These are phyloP conservation scores for Dichetophora obliterata DNA, from an alignment of 2,888 invertebrate genomes.

Conservation along the genomic window DNA sequence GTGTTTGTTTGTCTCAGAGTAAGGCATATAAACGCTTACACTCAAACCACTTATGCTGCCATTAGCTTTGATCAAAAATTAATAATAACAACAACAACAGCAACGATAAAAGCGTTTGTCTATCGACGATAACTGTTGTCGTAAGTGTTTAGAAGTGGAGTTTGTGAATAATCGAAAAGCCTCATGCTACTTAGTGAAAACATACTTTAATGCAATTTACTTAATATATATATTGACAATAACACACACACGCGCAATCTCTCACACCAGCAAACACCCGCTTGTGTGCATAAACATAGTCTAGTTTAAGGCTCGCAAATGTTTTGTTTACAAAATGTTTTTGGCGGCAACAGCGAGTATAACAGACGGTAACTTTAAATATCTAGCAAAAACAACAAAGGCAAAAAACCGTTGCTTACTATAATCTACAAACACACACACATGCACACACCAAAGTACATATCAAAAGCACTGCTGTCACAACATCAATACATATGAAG, in stretches of 20 bases:
- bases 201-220: conserved; percentile 21
- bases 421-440: conserved; percentile 18
- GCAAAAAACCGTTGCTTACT: neutral
- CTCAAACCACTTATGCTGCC: conserved; percentile 25
- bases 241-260: conserved; percentile 54
- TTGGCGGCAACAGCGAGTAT: neutral
- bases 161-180: neutral
- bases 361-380: conserved; percentile 15
- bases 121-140: neutral
- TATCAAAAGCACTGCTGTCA: conserved; percentile 23
- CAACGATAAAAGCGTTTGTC: neutral
- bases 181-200: neutral
- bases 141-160: neutral
- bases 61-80: conserved; percentile 35
- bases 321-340: conserved; percentile 27
- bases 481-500: conserved; percentile 39
- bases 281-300: neutral
- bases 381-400: conserved; percentile 6
- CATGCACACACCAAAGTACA: conserved; percentile 10
- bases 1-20: neutral
- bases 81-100: conserved; percentile 15
- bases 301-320: conserved; percentile 20
- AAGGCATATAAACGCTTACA: neutral
- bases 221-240: conserved; percentile 54
- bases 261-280: conserved; percentile 19